Evolutionary conservation across 2,113 vertebrate genomes (phyloP), one percentile per base, ranked within the genome.

Genomic region (Passer montanus): DNA sequence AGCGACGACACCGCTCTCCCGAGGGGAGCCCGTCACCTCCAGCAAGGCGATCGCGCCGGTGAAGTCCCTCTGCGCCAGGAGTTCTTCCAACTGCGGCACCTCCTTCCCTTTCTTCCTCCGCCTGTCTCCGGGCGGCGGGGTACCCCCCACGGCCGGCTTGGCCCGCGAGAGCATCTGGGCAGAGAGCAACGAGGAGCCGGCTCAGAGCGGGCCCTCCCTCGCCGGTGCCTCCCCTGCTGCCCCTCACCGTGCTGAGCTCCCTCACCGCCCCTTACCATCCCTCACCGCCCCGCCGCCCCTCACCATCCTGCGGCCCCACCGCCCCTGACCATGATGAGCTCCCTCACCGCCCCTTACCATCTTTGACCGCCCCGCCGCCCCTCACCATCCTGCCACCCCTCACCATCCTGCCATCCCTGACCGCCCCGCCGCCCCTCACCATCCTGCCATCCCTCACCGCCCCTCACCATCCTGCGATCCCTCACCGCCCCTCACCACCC

Each of bases 141-240:
- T 98, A 86, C 96, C 97, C 33, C 97, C 98, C 16, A 99, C 98
- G 5, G 99, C 99, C 33, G 99, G 99, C 79, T 99, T 99, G 87
- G 99, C 97, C 23, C 99, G 98, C 37, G 99, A 99, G 41, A 99
- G 98, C 96, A 99, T 99, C 99, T 99, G 94, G 22, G 80, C 60
- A 96, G n/a, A 85, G 11, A 59, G 50, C 50, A 64, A 33, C 76
- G 47, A 24, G 30, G 24, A 27, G 20, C 44, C 4, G 13, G 7
- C 14, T 93, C 41, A 84, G 30, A 74, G 35, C 7, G n/a, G 33
- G 27, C 9, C 46, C 19, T 26, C 28, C 8, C 39, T n/a, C 39
- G 33, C n/a, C 10, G 4, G 17, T 5, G 16, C 14, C 5, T 43
- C 3, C 21, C 15, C 22, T 10, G 1, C 39, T 22, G 58, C 59